Base-by-base conservation (phyloP, 2,797 vertebrate species). In the Pristis pectinata region DNA sequence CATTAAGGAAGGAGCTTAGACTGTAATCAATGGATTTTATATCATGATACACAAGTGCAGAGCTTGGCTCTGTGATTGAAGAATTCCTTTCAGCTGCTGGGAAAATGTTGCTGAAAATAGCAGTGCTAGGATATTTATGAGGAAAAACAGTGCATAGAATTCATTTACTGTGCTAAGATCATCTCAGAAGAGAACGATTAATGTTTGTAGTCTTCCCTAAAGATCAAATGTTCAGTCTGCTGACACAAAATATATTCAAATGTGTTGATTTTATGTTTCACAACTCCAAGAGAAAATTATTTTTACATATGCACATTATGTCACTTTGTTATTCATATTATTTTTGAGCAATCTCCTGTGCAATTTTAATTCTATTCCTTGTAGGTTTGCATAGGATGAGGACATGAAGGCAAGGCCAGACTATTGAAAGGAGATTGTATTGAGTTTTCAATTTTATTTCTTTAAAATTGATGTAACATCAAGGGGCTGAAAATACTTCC, bases 1-100 rank as follows among this genome's bases (percentile, higher is more conserved):
- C 87, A 64, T 91, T 64, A 91, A 91, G 49, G 34, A n/a, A 34
- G 56, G 13, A 64, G n/a, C n/a, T 91, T 67, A 91, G 59, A 24
- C n/a, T 91, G 19, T 91, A 37, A 64, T 67, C 87, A 91, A 91
- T 91, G 87, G 59, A 67, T 67, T 67, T 91, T 67, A 91, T 91
- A 91, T 41, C 61, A 64, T 91, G 59, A 91, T 41, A 91, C 59
- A 87, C 27, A 87, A 56, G 30, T 30, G n/a, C 59, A 91, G n/a
- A 87, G 22, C n/a, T 91, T 91, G 87, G n/a, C 19, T 91, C 8
- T 61, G 59, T 41, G 59, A 67, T 22, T 37, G n/a, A 91, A 91
- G n/a, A 67, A 91, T 37, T 67, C n/a, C n/a, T 22, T 91, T 91
- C 64, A 91, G 64, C n/a, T 91, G 61, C 24, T 64, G 59, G 13